Base-by-base conservation (phyloP, 30 jellyfish, hydroid and myxozoan genomes). In the Aurelia sp. region DNA sequence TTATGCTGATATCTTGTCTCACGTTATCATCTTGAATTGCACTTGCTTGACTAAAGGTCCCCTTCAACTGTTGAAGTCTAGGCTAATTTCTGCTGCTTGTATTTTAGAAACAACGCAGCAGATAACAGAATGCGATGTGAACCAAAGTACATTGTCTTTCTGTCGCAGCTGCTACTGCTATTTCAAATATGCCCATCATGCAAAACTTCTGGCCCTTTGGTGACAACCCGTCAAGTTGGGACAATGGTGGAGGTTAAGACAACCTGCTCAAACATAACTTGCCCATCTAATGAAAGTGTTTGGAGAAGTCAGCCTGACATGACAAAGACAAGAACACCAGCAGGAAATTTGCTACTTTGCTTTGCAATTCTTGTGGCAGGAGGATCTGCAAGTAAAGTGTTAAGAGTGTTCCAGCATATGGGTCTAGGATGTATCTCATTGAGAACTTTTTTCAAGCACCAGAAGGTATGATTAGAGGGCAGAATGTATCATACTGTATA, bases 301-400 rank as follows among this genome's bases (percentile, higher is more conserved):
- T 81, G 91, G 91, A 31, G 65, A 48, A 81, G 85, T 62, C 91
- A 81, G 59, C 91, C 86, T 40, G 55, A 51, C 59, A 35, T 81
- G 44, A 13, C 74, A 11, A 59, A 59, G 41, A 65, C 74, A 22
- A 67, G 75, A 51, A 66, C 41, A 33, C 91, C 91, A 4, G 91
- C 91, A 19, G 86, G 91, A 33, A 81, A 81, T 44, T 3, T 81
- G 62, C 67, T 81, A 5, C 86, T 81, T 47, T 52, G 75, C 19
- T 81, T 81, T 68, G 86, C 76, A 21, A 66, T 55, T n/a, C 62
- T 66, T 21, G 55, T 66, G 4, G 78, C 74, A 22, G 74, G 91
- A 11, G 85, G 75, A 27, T 65, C 91, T 17, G 85, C 75, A 31
- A 79, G 55, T 19, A 79, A 79, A 65, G 61, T 31, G 2, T 47